These are phyloP conservation scores for Spheniscus humboldti DNA, from an alignment of 2,797 vertebrate species.

Conservation along the genomic window DNA sequence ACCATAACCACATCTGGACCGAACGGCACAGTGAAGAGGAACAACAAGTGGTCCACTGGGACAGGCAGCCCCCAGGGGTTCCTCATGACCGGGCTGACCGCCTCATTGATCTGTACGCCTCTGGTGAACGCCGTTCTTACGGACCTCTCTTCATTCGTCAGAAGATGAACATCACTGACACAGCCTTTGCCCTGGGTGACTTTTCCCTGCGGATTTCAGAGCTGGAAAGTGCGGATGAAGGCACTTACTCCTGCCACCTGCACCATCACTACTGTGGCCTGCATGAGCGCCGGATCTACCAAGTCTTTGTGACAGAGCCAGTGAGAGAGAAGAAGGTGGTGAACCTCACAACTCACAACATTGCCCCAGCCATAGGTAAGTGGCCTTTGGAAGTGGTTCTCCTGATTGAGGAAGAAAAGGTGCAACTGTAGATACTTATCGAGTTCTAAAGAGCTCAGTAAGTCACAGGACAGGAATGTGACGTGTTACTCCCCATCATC, in stretches of 20 bases:
- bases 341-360: constrained; percentile 1
- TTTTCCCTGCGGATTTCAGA: constrained; percentile 86
- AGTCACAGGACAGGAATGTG: not conserved
- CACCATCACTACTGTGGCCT: constrained; percentile 97
- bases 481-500: not conserved
- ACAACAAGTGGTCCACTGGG: constrained; percentile 97
- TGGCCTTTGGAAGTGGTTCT: not conserved
- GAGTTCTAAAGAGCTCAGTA: not conserved
- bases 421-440: too few species aligned
- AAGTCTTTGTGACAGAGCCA: constrained; percentile 75
- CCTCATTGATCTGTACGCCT: constrained; percentile 91
- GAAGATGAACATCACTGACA: constrained; percentile 82
- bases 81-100: constrained; percentile 89
- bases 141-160: constrained; percentile 79
- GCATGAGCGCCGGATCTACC: constrained; percentile 89
- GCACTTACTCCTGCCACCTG: constrained; percentile 92
- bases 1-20: constrained; percentile 86
- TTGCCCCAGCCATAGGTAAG: constrained; percentile 31
- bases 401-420: too few species aligned
- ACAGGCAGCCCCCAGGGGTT: constrained; percentile 90
- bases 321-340: not conserved
- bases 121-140: constrained; percentile 87
- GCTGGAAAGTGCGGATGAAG: constrained; percentile 82
- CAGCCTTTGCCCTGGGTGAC: constrained; percentile 87
- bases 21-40: constrained; percentile 87